Conservation (phyloP, 2,797 vertebrate genomes). For the Thalassophryne amazonica region DNA sequence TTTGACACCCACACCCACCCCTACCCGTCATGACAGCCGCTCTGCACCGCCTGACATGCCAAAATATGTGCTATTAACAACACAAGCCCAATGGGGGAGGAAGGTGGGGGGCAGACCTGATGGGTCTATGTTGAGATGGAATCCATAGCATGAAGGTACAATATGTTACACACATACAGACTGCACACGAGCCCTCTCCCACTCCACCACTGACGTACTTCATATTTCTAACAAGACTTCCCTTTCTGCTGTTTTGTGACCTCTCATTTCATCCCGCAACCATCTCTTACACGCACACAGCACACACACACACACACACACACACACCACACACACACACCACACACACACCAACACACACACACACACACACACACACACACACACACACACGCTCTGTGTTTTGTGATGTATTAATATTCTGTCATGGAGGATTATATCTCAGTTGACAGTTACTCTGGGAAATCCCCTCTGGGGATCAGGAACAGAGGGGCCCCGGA, state of each 20-base stretch:
- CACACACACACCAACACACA: conserved; percentile 18
- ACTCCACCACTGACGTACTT: conserved; percentile 7
- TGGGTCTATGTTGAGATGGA: no score
- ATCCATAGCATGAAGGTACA: no score
- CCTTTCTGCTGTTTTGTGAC: conserved; percentile 23
- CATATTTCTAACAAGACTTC: conserved; percentile 14
- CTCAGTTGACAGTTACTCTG: conserved; percentile 47
- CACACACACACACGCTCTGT: conserved; percentile 21
- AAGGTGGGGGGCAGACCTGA: no score
- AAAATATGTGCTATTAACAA: no score
- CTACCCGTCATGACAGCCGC: no score
- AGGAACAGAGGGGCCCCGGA: conserved; percentile 28
- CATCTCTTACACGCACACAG: conserved; percentile 29
- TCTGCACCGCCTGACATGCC: no score
- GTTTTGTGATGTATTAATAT: conserved; percentile 57
- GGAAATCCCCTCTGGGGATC: conserved; percentile 56
- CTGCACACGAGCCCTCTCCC: neutral
- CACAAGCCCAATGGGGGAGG: no score
- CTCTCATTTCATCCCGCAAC: conserved; percentile 11
- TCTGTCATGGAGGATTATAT: conserved; percentile 56
- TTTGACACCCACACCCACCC: no score
- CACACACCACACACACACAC: conserved; percentile 7
- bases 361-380: conserved; percentile 3
- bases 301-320: conserved; percentile 10
- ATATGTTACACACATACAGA: neutral